Base-by-base conservation (phyloP, 2,113 vertebrate species). In the Atlantisia rogersi region DNA sequence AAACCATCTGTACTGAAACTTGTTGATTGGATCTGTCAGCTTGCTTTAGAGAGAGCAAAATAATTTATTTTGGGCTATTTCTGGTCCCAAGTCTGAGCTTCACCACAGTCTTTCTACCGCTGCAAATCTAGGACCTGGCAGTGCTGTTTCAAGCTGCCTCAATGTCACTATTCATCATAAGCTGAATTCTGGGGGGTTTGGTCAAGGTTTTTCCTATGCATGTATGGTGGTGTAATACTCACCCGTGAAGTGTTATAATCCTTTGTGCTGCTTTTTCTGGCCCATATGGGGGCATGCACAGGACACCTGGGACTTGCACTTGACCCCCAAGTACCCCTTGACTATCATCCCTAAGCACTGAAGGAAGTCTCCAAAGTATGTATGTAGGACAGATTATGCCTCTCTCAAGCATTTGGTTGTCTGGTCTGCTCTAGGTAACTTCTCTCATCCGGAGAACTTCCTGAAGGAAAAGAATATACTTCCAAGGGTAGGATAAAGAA, bases 1-100 rank as follows among this genome's bases (percentile, higher is more conserved):
- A 86, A 92, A 89, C 86, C 90, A 92, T 95, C 92, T 93, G 86
- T 62, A 89, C 62, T 89, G 82, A 83, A 93, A 92, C 90, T 93
- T 96, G 92, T 84, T 89, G 94, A 90, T 64, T 86, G 70, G 69
- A 94, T 93, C 81, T 86, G 58, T 86, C 84, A 86, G 26, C 28
- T 90, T 42, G 65, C 62, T 95, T 90, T 92, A 75, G 53, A 82
- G 44, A 84, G 32, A 67, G 31, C 13, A 50, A 71, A 90, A 92
- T 56, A 32, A 69, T 90, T 79, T 53, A 60, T 81, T 94, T 92
- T n/a, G 50, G 62, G 42, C 53, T 91, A 39, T 71, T 94, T 93
- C 68, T 78, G 64, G 12, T 80, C 80, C 52, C 32, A 55, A 0
- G 83, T 92, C 42, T 68, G 79, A 68, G 44, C 67, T 86, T 86